Conservation (phyloP, 2,113 vertebrate genomes). For the Stomatorhinus ivindoensis region DNA sequence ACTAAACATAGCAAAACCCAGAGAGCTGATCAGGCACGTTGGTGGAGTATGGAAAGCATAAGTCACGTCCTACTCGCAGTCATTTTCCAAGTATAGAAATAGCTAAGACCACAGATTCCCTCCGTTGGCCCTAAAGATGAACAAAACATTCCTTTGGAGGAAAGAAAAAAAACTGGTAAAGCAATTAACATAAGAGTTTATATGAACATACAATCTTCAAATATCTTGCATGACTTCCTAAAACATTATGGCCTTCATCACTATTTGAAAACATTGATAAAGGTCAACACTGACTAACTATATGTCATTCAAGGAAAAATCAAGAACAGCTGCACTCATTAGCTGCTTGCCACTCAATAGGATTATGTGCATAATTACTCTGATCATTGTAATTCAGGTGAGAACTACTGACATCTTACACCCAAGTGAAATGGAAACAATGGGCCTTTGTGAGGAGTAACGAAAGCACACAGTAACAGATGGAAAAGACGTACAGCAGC, state of each 20-base stretch:
- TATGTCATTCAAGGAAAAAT: not conserved
- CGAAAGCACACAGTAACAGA: not conserved
- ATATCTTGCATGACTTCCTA: not conserved
- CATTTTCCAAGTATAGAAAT: slow-evolving; percentile 4
- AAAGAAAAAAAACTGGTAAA: not conserved
- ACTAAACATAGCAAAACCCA: not conserved
- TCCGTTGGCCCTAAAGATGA: not conserved
- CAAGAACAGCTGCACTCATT: not conserved
- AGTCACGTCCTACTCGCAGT: not conserved
- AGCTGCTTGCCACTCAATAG: not conserved
- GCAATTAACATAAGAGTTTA: not conserved
- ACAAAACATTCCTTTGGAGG: not conserved
- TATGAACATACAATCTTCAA: not conserved
- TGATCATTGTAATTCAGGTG: not conserved
- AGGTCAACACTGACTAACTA: not conserved
- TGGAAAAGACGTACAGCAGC: not conserved
- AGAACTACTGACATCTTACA: not conserved
- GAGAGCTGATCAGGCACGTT: not conserved
- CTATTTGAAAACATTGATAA: not conserved
- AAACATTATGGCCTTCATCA: not conserved
- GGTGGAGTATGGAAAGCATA: not conserved
- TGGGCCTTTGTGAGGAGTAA: not conserved
- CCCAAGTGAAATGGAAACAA: not conserved
- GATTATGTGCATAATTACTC: not conserved
- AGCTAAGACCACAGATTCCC: not conserved